Evolutionary conservation across 37 sponge, comb jelly and placozoan species (phyloP), one percentile per base, ranked within the genome.

Genomic region (Chondrosia reniformis): DNA sequence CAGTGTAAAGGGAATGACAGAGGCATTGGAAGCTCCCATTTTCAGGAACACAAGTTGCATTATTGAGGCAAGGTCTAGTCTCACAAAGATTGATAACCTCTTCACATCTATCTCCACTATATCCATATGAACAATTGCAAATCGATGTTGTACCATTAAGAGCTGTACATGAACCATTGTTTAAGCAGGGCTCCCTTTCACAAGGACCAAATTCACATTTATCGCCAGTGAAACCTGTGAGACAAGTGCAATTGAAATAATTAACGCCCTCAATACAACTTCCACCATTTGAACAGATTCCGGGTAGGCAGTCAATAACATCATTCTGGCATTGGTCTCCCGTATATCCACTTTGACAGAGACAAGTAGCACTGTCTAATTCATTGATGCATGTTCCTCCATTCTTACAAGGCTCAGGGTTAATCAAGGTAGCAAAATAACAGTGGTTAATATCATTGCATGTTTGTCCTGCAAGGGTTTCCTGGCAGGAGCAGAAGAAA

Each of bases 341-440:
- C 43, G 64, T 69, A 67, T 24, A 78, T 61, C 58, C 58, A 78
- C 33, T 27, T 13, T 1, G 22, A 27, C 78, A 77, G 61, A 17
- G 25, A 57, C 78, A 59, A 19, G 46, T 1, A 40, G 44, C 2
- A 72, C 46, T n/a, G 39, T 32, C 28, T 27, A 36, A 10, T 63
- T 63, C 13, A 46, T 84, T 41, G 75, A 28, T 33, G 32, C 88
- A 87, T 1, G 74, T 77, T 62, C 83, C 84, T 33, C 43, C 64
- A 74, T 86, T 86, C 45, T 64, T 40, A 43, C 92, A 92, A 55
- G 76, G 88, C 3, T 27, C 28, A 33, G 63, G 9, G 61, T 30
- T 13, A 30, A 59, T 13, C 61, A 59, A 13, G 30, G 7, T 6
- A 13, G n/a, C 4, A 19, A 13, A 19, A 25, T 30, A 59, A 13